phyloP scores from a whole-genome alignment of 2,888 invertebrate species.

The Metopia argyrocephala region DNA sequence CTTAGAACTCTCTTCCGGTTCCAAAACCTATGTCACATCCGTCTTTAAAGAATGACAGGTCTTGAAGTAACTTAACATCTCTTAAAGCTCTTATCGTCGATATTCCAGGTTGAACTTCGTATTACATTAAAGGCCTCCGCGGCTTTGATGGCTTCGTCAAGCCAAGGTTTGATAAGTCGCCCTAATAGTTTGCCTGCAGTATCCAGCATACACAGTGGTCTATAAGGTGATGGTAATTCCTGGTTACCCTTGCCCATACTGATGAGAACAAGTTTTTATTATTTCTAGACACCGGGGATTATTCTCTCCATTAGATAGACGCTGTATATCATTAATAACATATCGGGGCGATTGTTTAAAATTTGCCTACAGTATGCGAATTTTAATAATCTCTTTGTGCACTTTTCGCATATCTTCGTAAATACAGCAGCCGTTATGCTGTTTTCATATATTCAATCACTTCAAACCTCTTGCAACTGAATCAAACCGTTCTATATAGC shows the following conservation, averaged over 20 bases:
- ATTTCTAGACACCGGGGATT: conserved; percentile 45
- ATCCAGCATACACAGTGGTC: too few species aligned
- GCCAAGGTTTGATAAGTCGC: conserved; percentile 34
- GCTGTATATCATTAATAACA: conserved; percentile 44
- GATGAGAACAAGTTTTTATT: conserved; percentile 35
- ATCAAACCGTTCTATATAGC: too few species aligned
- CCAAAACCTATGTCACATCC: too few species aligned
- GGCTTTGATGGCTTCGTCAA: conserved; percentile 27
- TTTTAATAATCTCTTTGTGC: too few species aligned
- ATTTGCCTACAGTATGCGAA: too few species aligned
- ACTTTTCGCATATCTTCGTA: too few species aligned
- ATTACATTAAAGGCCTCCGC: conserved; percentile 30
- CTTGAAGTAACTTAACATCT: conserved; percentile 25
- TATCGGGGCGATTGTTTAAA: too few species aligned
- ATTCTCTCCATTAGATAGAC: conserved; percentile 24
- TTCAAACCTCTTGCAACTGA: too few species aligned
- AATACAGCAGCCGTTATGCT: too few species aligned
- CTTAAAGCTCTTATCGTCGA: conserved; percentile 35
- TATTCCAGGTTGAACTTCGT: conserved; percentile 31
- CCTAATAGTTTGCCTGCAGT: too few species aligned
- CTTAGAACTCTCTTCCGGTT: too few species aligned
- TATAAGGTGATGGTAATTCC: conserved; percentile 41
- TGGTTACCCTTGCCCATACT: conserved; percentile 38
- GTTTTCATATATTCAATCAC: too few species aligned
- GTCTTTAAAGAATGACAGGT: conserved; percentile 31